Evolutionary conservation across 2,888 invertebrate genomes (phyloP), one percentile per base, ranked within the genome.

Genomic region (Hirtodrosophila cameraria): DNA sequence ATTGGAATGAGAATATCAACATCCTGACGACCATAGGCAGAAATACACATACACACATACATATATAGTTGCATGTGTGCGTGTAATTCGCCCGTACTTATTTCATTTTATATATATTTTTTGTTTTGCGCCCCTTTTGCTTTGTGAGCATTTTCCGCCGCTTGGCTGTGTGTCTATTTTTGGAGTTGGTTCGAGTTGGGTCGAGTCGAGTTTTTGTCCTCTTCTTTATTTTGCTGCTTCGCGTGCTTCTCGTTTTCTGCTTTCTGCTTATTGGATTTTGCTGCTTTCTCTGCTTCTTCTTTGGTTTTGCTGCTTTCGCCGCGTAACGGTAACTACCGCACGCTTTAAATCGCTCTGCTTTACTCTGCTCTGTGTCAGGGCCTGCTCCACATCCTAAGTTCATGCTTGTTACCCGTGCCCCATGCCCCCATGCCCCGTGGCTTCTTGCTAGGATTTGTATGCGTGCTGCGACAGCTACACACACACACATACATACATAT

Each of bases 131-230:
- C 23, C 46, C 61, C 60, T 53, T 55, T 41, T 43, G 33, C 70
- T 58, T 52, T 55, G 63, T 54, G 49, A 52, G 59, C 66, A 67
- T 84, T 79, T 83, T 70, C 81, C 77, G 64, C 42, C 64, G 81
- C 74, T 76, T 76, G 54, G 16, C 43, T 54, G 46, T 53, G 53
- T 58, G 71, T 80, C 85, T 85, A 80, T 80, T 85, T 84, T 59
- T 57, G 80, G 75, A 80, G 79, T 75, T 81, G 75, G 59, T 66
- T 76, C 42, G 62, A 68, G 69, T 58, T 18, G 52, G 58, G 53
- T 48, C 31, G 58, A 36, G 61, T 53, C 27, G 23, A 25, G 53
- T 45, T 68, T 41, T 54, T 50, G 48, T 59, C 67, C 2, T 38
- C n/a, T 27, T 38, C 8, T 13, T 46, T 30, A 16, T 42, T 41